Percentiles rank a stretch among this genome's conserved stretches.
Evolutionary conservation across 23 tunicate species (phyloP).

Genomic region (Trididemnum clinides): DNA sequence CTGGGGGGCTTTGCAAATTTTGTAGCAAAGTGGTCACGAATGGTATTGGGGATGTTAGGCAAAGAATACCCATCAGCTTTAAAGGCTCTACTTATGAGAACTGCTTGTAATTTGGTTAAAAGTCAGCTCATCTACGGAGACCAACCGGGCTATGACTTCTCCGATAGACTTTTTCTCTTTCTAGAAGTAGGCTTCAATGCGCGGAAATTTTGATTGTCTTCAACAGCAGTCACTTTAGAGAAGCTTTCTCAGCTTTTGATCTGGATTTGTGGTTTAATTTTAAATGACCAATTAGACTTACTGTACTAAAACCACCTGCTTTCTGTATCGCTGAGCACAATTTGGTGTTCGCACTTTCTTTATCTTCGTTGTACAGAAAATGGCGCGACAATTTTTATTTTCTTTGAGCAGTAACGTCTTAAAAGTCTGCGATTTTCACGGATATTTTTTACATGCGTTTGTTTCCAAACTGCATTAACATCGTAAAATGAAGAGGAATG

Average conservation of each 20-base stretch:
- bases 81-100: not conserved
- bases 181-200: no score
- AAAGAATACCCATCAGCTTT: not conserved
- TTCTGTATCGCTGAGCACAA: not conserved
- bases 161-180: not conserved
- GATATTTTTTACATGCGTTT: no score
- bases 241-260: not conserved
- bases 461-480: no score
- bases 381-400: not conserved
- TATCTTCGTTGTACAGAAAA: not conserved
- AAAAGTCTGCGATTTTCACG: no score
- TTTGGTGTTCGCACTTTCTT: not conserved
- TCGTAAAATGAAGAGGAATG: no score
- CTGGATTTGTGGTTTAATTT: not conserved
- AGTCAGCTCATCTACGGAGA: not conserved
- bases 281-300: not conserved
- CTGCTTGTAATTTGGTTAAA: not conserved
- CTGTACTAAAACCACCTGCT: not conserved
- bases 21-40: not conserved
- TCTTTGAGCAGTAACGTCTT: no score
- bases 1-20: not conserved
- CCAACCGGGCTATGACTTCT: not conserved
- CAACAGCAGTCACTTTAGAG: not conserved
- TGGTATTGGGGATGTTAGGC: not conserved
- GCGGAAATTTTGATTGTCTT: not conserved